These are phyloP conservation scores for Zaprionus camerounensis DNA, from an alignment of 1,140 invertebrate genomes.

Conservation along the genomic window DNA sequence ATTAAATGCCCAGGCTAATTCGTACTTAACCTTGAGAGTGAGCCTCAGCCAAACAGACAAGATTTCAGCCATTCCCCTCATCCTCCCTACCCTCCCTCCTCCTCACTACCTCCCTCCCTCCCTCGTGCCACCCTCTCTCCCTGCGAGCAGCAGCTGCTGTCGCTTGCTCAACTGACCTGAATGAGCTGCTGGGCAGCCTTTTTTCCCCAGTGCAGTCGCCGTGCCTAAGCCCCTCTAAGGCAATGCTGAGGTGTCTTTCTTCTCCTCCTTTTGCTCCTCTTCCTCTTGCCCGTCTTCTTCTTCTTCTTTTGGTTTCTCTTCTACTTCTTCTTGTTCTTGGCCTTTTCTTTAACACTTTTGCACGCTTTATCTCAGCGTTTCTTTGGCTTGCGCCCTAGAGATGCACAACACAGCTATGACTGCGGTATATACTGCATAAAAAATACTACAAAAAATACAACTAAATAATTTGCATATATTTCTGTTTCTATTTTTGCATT, in stretches of 20 bases:
- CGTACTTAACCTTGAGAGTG: slow-evolving; percentile 51
- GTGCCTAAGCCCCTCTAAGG: slow-evolving; percentile 54
- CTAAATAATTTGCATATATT: background rate
- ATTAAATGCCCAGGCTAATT: slow-evolving; percentile 68
- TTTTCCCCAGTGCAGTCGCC: slow-evolving; percentile 48
- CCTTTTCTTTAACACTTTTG: slow-evolving; percentile 7
- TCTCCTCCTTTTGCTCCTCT: background rate
- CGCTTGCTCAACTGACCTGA: slow-evolving; percentile 31
- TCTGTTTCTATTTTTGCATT: background rate
- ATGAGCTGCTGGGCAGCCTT: slow-evolving; percentile 31
- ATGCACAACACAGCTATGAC: background rate
- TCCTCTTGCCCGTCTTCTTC: background rate
- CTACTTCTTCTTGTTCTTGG: slow-evolving; percentile 21
- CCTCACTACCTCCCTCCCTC: no score
- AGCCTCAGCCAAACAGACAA: slow-evolving; percentile 23
- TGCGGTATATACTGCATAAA: background rate
- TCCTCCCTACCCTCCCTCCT: no score
- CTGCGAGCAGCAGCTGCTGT: background rate
- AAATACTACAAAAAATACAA: background rate
- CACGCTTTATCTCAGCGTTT: slow-evolving; percentile 26
- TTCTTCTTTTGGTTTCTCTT: background rate
- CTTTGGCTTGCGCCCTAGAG: slow-evolving; percentile 16
- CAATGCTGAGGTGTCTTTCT: background rate
- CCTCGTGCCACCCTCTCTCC: background rate
- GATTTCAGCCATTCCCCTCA: background rate